phyloP scores from a whole-genome alignment of 2,888 invertebrate species.

The Sesia bembeciformis region DNA sequence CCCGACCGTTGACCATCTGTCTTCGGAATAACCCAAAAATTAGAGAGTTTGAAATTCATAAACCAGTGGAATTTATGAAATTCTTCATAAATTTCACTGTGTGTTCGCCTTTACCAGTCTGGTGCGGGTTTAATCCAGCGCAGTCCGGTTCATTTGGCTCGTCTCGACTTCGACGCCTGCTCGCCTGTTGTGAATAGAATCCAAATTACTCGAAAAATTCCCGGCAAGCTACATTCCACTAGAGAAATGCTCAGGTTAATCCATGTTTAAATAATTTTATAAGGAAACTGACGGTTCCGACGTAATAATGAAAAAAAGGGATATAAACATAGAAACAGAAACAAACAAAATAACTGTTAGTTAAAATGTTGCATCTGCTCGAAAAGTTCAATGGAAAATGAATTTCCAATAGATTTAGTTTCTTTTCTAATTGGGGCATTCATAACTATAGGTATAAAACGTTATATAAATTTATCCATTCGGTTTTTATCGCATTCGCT shows the following conservation, averaged over 20 bases:
- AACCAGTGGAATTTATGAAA: too few species aligned
- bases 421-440: too few species aligned
- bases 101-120: neutral
- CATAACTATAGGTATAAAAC: too few species aligned
- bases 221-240: constrained; percentile 29
- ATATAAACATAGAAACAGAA: neutral
- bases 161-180: constrained; percentile 36
- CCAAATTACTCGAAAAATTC: constrained; percentile 62
- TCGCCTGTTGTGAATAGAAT: constrained; percentile 60
- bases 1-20: too few species aligned
- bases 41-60: too few species aligned
- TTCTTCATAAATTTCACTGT: neutral
- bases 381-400: neutral
- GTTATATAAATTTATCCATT: too few species aligned
- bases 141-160: constrained; percentile 52
- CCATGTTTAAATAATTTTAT: constrained; percentile 15
- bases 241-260: constrained; percentile 29
- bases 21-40: too few species aligned
- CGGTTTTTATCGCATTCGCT: too few species aligned
- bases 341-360: neutral
- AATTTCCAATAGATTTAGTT: too few species aligned
- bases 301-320: neutral
- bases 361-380: neutral
- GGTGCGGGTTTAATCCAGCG: constrained; percentile 25
- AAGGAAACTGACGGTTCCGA: neutral